Base-by-base conservation (phyloP, 2,113 vertebrate species). In the Sakesphorus luctuosus region DNA sequence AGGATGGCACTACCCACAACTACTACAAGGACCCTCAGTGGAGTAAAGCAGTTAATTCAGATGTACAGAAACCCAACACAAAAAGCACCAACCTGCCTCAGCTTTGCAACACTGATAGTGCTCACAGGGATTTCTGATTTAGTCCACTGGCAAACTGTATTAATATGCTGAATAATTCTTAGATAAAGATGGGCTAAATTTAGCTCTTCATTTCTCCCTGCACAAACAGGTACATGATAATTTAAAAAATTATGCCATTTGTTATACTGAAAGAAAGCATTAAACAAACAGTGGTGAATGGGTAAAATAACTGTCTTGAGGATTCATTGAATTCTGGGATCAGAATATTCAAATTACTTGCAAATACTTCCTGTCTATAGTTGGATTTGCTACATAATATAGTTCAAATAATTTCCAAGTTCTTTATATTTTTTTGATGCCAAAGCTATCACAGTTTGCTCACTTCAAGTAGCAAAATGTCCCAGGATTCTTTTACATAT, bases 241-340 rank as follows among this genome's bases (percentile, higher is more conserved):
- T 84, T 69, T 20, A 62, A 38, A 92, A 46, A 59, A 58, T 50
- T 5, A 0, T 24, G 35, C 21, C 6, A 15, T 81, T 86, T 75
- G 19, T 87, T 84, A 36, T 67, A 38, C 56, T 65, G 66, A 93
- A 73, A 90, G 56, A 68, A 61, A 76, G 50, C 53, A 46, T 58
- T 71, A 74, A 53, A 35, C 35, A 24, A 13, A 43, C 13, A 53
- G n/a, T 50, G 38, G n/a, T 59, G 66, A 73, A 21, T 5, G 33
- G 35, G 55, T 58, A 18, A 75, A 76, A 72, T 66, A 8, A 25
- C 29, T 43, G 59, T 56, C 49, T 46, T 80, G 79, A 59, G 66
- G 74, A 38, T 55, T 78, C 31, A 31, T 3, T 40, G 40, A 26
- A 83, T 73, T 43, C 36, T 61, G 35, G 24, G n/a, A 85, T 89